phyloP scores from a whole-genome alignment of 2,113 vertebrate species.

The Athene cunicularia region DNA sequence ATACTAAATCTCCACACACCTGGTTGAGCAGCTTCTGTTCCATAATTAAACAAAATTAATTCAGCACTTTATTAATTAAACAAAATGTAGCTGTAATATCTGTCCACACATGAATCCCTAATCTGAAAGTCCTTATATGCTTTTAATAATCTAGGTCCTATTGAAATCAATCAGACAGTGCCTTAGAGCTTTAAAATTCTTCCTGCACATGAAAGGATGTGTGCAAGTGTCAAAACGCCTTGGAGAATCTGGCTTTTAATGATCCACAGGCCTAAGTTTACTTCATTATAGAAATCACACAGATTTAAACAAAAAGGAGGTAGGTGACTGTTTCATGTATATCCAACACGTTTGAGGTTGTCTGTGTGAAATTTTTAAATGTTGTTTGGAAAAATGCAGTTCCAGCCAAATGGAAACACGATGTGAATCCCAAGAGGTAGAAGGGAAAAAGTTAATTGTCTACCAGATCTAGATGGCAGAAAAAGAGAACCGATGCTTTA shows the following conservation, averaged over 20 bases:
- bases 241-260: not conserved
- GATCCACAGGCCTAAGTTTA: not conserved
- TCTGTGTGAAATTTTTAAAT: not conserved
- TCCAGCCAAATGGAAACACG: not conserved
- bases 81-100: not conserved
- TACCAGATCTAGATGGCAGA: too few species aligned
- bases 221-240: slow-evolving; percentile 33
- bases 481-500: too few species aligned
- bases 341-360: not conserved
- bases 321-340: not conserved
- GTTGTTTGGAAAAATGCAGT: not conserved
- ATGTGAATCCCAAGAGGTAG: not conserved
- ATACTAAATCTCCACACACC: slow-evolving; percentile 86
- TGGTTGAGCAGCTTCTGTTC: slow-evolving; percentile 78
- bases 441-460: not conserved
- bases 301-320: not conserved
- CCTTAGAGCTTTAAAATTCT: not conserved
- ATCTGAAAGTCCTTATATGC: not conserved
- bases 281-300: not conserved
- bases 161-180: slow-evolving; percentile 20
- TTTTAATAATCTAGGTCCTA: not conserved
- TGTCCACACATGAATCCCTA: not conserved
- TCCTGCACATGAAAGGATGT: not conserved
- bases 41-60: slow-evolving; percentile 8
- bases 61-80: slow-evolving; percentile 5